Percentiles rank a stretch among this genome's conserved stretches.
These are phyloP conservation scores for Oryzias woworae DNA, from an alignment of 2,113 vertebrate species.

Conservation along the genomic window DNA sequence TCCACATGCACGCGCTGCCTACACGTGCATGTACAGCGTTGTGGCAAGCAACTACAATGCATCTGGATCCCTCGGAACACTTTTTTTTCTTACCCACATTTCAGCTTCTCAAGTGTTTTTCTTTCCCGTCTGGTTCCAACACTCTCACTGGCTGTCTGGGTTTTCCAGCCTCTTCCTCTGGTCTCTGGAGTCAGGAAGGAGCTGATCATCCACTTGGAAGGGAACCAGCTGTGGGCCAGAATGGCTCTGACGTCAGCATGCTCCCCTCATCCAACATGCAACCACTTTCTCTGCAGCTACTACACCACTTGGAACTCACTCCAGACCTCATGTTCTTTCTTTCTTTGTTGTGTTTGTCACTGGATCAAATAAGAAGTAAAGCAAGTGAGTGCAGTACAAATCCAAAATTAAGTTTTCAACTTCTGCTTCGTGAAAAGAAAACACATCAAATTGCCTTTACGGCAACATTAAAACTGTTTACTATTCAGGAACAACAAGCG, in stretches of 20 bases:
- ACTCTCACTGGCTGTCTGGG: constrained; percentile 53
- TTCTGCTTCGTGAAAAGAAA: constrained; percentile 47
- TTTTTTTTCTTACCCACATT: constrained; percentile 36
- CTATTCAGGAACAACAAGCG: constrained; percentile 75
- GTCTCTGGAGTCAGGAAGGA: constrained; percentile 62
- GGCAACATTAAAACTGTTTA: constrained; percentile 73
- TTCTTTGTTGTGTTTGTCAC: constrained; percentile 6
- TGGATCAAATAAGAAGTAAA: constrained; percentile 30
- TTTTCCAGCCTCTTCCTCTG: constrained; percentile 51
- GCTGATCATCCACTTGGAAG: constrained; percentile 64
- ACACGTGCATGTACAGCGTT: constrained; percentile 46
- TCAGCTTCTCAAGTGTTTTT: constrained; percentile 31
- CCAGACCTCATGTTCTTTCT: constrained; percentile 4
- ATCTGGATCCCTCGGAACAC: constrained; percentile 54
- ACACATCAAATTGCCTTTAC: constrained; percentile 67
- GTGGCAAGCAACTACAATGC: constrained; percentile 40
- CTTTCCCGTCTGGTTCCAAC: constrained; percentile 42
- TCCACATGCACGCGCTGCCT: constrained; percentile 38
- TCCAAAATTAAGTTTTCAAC: constrained; percentile 52
- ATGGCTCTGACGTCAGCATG: constrained; percentile 49
- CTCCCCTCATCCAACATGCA: constrained; percentile 53
- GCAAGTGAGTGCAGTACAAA: constrained; percentile 25
- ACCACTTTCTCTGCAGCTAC: constrained; percentile 30
- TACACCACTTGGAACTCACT: constrained; percentile 15
- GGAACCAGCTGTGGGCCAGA: constrained; percentile 65